Conservation (phyloP, 2,113 vertebrate genomes). For the Podiceps cristatus region DNA sequence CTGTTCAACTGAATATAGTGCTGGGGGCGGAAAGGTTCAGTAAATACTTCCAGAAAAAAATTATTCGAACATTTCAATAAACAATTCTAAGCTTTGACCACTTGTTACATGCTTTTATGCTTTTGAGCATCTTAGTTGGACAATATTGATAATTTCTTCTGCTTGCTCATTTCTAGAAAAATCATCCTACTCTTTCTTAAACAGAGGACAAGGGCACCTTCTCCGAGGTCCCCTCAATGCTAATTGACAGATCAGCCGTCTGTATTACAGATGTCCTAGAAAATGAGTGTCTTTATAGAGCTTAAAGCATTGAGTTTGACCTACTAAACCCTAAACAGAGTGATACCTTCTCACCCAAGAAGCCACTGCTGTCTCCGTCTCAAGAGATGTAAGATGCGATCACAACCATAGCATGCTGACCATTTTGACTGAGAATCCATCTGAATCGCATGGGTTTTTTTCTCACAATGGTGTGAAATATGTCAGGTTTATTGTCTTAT, state of each 20-base stretch:
- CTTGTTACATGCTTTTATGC: background rate
- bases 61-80: slow-evolving; percentile 12
- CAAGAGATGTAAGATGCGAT: background rate
- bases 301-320: background rate
- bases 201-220: background rate
- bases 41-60: slow-evolving; percentile 48
- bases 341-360: background rate
- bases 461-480: background rate
- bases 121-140: background rate
- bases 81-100: background rate
- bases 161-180: background rate
- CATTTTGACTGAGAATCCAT: background rate
- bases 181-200: background rate
- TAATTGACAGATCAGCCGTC: background rate
- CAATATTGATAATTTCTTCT: background rate
- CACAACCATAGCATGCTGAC: background rate
- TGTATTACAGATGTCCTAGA: background rate
- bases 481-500: background rate
- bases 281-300: background rate
- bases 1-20: slow-evolving; percentile 25
- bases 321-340: background rate
- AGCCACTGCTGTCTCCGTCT: background rate
- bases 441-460: background rate
- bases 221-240: background rate
- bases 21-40: background rate